Base-by-base conservation (phyloP, 2,888 invertebrate species). In the Tholera decimalis region DNA sequence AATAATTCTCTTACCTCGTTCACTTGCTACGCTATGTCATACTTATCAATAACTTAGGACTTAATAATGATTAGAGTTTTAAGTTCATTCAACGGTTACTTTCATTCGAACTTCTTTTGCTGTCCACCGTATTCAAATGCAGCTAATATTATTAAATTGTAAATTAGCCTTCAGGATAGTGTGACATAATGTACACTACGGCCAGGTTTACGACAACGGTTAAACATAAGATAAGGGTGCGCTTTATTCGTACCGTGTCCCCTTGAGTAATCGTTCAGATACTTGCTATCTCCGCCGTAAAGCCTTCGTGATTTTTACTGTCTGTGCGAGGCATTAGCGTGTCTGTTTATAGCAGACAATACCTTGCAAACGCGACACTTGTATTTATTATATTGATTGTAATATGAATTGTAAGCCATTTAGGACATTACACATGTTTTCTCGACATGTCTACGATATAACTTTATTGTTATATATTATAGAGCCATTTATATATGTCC, bases 231-330 rank as follows among this genome's bases (percentile, higher is more conserved):
- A 91, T 92, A 91, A 89, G 85, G 82, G 77, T 85, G 83, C 82
- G 85, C 86, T 88, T 89, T 89, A 87, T 85, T 87, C 83, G 86
- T 86, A 81, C 84, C 77, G 83, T 86, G 90, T 88, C 88, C 75
- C 83, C 72, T 74, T 91, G 93, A 93, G 85, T 92, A 92, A 93
- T 92, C 88, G 88, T 68, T 73, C 69, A 79, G 93, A 93, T 93
- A 92, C 80, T 80, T 80, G 84, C 80, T 92, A 92, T 93, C 93
- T 90, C 70, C 67, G 80, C 82, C 83, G 83, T 85, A 85, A 87
- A 86, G 83, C 85, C 81, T 76, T 85, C 80, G 87, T 85, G 85
- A 88, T 92, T 93, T 91, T 92, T 92, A 92, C 86, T 74, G 79
- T 72, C 58, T 44, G 63, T 28, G 57, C 71, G 60, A 53, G 64